Percentiles rank a stretch among this genome's conserved stretches.
These are phyloP conservation scores for Cyphomyrus discorhynchus DNA, from an alignment of 2,113 vertebrate species.

Conservation along the genomic window DNA sequence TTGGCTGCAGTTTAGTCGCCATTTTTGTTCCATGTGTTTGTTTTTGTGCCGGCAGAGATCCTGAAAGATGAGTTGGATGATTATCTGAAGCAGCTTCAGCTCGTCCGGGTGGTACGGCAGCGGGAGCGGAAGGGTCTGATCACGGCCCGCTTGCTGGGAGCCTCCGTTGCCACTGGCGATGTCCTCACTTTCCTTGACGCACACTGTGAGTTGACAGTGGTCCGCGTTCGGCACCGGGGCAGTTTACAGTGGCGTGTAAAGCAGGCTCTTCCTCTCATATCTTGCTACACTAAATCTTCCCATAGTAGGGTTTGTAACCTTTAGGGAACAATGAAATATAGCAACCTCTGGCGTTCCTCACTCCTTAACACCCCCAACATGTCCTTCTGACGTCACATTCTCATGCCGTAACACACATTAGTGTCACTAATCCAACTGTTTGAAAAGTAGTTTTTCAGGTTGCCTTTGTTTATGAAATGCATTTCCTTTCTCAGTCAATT, in stretches of 20 bases:
- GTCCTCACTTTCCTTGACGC: slow-evolving; percentile 94
- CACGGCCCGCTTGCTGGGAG: slow-evolving; percentile 85
- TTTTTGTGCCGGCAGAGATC: slow-evolving; percentile 61
- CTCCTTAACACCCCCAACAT: neutral
- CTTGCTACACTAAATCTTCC: neutral
- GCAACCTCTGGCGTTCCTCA: neutral
- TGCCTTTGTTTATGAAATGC: neutral
- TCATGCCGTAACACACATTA: neutral
- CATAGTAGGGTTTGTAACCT: neutral
- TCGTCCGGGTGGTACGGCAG: slow-evolving; percentile 86
- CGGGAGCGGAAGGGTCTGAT: slow-evolving; percentile 90
- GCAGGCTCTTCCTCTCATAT: neutral
- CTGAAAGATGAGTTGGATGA: slow-evolving; percentile 80
- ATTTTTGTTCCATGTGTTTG: neutral
- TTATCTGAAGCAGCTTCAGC: slow-evolving; percentile 78
- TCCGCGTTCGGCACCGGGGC: neutral
- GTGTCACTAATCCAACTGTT: neutral
- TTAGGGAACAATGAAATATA: neutral
- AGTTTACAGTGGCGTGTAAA: too few species aligned
- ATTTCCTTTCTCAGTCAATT: neutral
- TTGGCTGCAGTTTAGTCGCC: neutral
- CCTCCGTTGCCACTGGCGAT: slow-evolving; percentile 81
- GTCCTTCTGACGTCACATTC: neutral
- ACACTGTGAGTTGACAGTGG: slow-evolving; percentile 77
- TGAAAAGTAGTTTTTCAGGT: neutral